Percentiles rank a stretch among this genome's conserved stretches.
Evolutionary conservation across 2,797 vertebrate species (phyloP).

Genomic region (Microctenopoma steveboyesi): DNA sequence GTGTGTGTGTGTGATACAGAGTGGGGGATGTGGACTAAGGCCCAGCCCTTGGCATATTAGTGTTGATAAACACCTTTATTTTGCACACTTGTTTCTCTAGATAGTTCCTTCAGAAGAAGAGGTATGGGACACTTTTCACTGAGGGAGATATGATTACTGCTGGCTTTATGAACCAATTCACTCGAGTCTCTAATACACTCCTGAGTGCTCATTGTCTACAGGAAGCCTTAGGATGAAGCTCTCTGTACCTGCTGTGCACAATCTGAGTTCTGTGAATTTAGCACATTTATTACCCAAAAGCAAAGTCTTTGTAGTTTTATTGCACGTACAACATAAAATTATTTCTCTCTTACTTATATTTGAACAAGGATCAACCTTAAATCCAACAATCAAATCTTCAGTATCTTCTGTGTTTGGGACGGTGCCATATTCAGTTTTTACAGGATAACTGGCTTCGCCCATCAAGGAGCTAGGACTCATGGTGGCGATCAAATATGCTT

Average conservation of each 20-base stretch:
- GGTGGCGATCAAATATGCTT: conserved; percentile 55
- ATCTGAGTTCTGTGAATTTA: conserved; percentile 43
- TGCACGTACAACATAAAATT: not conserved
- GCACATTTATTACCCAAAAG: conserved; percentile 27
- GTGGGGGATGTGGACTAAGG: conserved; percentile 50
- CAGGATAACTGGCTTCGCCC: conserved; percentile 60
- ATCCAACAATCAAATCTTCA: conserved; percentile 1
- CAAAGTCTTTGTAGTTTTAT: conserved; percentile 20
- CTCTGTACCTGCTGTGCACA: conserved; percentile 34
- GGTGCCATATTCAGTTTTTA: conserved; percentile 31
- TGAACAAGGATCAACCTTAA: conserved; percentile 1
- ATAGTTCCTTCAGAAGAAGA: conserved; percentile 30
- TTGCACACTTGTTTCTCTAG: conserved; percentile 47
- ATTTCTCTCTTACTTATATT: not conserved
- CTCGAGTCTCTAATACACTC: conserved; percentile 20
- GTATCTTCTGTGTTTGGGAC: conserved; percentile 23
- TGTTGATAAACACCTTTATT: conserved; percentile 59
- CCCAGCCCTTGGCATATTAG: conserved; percentile 55
- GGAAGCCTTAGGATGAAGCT: conserved; percentile 44
- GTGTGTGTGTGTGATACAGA: conserved; percentile 23
- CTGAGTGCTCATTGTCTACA: conserved; percentile 18
- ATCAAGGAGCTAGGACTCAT: conserved; percentile 66
- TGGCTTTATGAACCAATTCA: not conserved
- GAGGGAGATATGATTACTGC: conserved; percentile 23
- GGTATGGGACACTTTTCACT: conserved; percentile 23